Conservation (phyloP, 2,888 invertebrate genomes). For the Synergus laeviventris region DNA sequence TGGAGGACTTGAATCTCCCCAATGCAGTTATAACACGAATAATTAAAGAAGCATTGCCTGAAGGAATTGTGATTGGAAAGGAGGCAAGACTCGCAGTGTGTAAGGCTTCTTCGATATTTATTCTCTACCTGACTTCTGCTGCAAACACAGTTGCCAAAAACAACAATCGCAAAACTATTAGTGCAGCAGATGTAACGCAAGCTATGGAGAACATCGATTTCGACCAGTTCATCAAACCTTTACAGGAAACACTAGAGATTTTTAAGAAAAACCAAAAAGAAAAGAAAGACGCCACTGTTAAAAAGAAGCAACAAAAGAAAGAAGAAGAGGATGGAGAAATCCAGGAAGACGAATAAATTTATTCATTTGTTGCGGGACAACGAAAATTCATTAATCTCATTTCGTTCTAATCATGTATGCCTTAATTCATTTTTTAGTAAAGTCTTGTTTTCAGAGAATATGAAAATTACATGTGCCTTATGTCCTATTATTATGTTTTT, state of each 20-base stretch:
- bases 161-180: slow-evolving; percentile 91
- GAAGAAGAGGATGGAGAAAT: slow-evolving; percentile 65
- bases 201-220: slow-evolving; percentile 95
- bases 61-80: slow-evolving; percentile 90
- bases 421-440: no score
- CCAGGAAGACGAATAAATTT: slow-evolving; percentile 64
- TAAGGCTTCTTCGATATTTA: slow-evolving; percentile 96
- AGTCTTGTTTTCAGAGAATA: no score
- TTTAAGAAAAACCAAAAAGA: slow-evolving; percentile 81
- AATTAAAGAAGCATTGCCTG: slow-evolving; percentile 92
- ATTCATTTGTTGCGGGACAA: neutral
- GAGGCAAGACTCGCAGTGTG: slow-evolving; percentile 95
- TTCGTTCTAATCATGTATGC: no score
- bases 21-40: slow-evolving; percentile 92
- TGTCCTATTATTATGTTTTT: no score
- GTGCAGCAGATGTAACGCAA: slow-evolving; percentile 90
- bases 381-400: no score
- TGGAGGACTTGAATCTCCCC: slow-evolving; percentile 96
- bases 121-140: slow-evolving; percentile 94
- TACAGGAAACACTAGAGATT: slow-evolving; percentile 85
- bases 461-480: no score
- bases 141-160: slow-evolving; percentile 90
- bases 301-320: slow-evolving; percentile 75
- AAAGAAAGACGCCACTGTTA: slow-evolving; percentile 77
- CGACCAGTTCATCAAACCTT: slow-evolving; percentile 89